A percentile compares a stretch with the other conserved stretches of the same genome.
Evolutionary conservation across 1,140 invertebrate genomes (phyloP).

Genomic region (Aphelinus certus): DNA sequence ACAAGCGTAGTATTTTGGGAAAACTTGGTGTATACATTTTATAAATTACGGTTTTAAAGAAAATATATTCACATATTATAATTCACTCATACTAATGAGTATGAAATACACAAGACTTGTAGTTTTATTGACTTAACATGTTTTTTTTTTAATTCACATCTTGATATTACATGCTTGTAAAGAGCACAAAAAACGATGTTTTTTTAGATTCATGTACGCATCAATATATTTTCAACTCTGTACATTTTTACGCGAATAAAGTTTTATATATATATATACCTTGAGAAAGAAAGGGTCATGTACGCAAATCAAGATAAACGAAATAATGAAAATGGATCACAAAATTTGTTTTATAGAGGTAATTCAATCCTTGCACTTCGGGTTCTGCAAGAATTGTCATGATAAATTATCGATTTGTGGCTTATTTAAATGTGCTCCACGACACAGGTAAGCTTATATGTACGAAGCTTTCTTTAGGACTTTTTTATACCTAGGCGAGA

Average conservation of each 20-base stretch:
- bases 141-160: not conserved
- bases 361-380: not conserved
- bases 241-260: not conserved
- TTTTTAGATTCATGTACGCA: not conserved
- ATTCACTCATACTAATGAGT: conserved; percentile 21
- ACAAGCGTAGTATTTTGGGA: conserved; percentile 17
- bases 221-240: not conserved
- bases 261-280: not conserved
- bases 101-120: not conserved
- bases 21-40: conserved; percentile 17
- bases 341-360: conserved; percentile 24
- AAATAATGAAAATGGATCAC: conserved; percentile 1
- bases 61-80: conserved; percentile 16
- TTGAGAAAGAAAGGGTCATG: too few species aligned
- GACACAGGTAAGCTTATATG: too few species aligned
- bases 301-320: not conserved
- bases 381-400: too few species aligned
- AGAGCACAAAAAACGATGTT: conserved; percentile 13
- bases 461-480: too few species aligned
- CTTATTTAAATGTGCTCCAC: too few species aligned
- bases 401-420: too few species aligned
- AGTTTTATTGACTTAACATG: not conserved
- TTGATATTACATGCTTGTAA: conserved; percentile 25
- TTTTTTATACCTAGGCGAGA: too few species aligned
- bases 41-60: not conserved